phyloP scores from a whole-genome alignment of 2,113 vertebrate species.

The Tragelaphus buxtoni region DNA sequence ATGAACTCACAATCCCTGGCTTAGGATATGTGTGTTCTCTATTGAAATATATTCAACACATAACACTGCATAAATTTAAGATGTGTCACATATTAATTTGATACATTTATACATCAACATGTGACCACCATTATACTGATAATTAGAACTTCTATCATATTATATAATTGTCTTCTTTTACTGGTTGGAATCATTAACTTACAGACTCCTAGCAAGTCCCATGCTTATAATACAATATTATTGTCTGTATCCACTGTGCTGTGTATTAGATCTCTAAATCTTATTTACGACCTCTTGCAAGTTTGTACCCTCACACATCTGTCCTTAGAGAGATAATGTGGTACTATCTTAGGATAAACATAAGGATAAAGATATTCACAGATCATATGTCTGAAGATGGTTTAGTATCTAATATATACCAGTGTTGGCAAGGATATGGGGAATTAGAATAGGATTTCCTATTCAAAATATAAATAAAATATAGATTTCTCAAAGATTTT shows the following conservation, averaged over 20 bases:
- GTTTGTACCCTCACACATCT: neutral
- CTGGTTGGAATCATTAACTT: neutral
- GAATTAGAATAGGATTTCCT: neutral
- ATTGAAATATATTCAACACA: neutral
- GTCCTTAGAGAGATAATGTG: neutral
- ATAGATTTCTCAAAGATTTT: neutral
- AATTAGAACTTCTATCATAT: neutral
- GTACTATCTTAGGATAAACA: neutral
- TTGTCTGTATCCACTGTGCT: neutral
- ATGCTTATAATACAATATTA: neutral
- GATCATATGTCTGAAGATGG: neutral
- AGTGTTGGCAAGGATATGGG: neutral
- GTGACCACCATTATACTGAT: neutral
- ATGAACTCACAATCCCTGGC: neutral
- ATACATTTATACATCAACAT: neutral
- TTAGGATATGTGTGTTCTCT: neutral
- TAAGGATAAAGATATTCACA: neutral
- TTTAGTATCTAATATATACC: neutral
- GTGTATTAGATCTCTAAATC: neutral
- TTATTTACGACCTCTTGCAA: neutral
- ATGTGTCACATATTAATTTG: neutral
- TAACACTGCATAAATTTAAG: neutral
- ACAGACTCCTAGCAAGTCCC: neutral
- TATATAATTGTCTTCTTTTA: neutral
- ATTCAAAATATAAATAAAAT: slow-evolving; percentile 9